Base-by-base conservation (phyloP, 2,888 invertebrate species). In the Spodoptera littoralis region DNA sequence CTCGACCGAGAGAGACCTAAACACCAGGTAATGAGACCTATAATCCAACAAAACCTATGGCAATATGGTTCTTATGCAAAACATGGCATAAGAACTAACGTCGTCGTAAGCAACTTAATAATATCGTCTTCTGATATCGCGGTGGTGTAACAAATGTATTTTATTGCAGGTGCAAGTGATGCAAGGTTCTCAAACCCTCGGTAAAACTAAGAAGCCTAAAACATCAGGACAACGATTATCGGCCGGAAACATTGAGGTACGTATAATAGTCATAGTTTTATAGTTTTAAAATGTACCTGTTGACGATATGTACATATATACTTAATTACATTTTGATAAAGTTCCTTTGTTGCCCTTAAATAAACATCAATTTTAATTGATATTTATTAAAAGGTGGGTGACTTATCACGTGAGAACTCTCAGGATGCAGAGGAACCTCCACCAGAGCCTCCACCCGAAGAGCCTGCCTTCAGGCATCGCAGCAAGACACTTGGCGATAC, bases 401-500 rank as follows among this genome's bases (percentile, higher is more conserved):
- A 97, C 86, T 91, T 97, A 83, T 96, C 97, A 65, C 96, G 97
- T 80, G 96, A 96, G 88, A 95, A 95, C 76, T 95, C 95, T 0
- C 96, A 98, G 88, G 97, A 97, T 72, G 96, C 95, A 12, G 97
- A 97, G 56, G 90, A 93, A 42, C 90, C 90, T 2, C 92, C 93
- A 0, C 89, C 84, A 56, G 90, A 88, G 43, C 71, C 84, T 2
- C 80, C 81, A 1, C 83, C 86, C 0, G 90, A 90, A 8, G 93
- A 92, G 53, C 95, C 88, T 53, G 77, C 85, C 4, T 98, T 98
- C 92, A 96, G 98, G 82, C 96, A 97, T 77, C 96, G 98, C 83
- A 98, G 98, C 95, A 98, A 98, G 95, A 98, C 98, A n/a, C 96
- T 98, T 77, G 97, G 98, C 79, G 98, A 98, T 90, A 95, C 97